Evolutionary conservation across 2,888 invertebrate genomes (phyloP).

Genomic region (Marasmarcha lunaedactyla): DNA sequence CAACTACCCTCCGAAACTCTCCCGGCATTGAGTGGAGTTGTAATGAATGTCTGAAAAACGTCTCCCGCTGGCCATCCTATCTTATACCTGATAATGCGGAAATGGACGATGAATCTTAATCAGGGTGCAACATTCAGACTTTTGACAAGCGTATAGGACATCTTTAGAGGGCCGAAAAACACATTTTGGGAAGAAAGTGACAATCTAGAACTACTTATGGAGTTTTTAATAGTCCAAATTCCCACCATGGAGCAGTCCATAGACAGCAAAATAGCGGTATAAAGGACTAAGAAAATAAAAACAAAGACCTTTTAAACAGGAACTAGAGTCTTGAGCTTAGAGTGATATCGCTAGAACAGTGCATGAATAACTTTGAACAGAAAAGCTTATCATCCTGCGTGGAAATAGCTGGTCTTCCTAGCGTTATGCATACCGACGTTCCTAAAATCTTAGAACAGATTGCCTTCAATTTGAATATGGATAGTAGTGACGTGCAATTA

Average conservation of each 20-base stretch:
- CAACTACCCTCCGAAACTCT: constrained; percentile 12
- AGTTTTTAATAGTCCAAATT: constrained; percentile 13
- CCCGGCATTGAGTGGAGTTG: constrained; percentile 16
- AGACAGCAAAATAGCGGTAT: constrained; percentile 14
- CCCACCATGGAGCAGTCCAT: constrained; percentile 14
- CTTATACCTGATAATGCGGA: constrained; percentile 11
- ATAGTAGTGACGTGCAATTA: constrained; percentile 8
- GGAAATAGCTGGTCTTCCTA: constrained; percentile 12
- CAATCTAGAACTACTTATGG: background rate
- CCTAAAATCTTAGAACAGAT: constrained; percentile 8
- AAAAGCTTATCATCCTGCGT: constrained; percentile 7
- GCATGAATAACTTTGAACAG: constrained; percentile 12
- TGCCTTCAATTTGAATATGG: constrained; percentile 12
- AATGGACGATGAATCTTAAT: constrained; percentile 5
- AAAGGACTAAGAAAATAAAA: constrained; percentile 13
- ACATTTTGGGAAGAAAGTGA: constrained; percentile 10
- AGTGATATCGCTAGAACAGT: constrained; percentile 13
- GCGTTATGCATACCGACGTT: constrained; percentile 1
- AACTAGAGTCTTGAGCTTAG: constrained; percentile 17
- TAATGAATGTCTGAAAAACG: constrained; percentile 7
- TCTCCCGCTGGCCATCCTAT: constrained; percentile 11
- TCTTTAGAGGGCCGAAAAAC: constrained; percentile 13
- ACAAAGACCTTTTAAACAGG: constrained; percentile 14
- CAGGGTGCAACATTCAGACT: background rate
- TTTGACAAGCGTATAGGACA: constrained; percentile 13